Conservation (phyloP, 2,113 vertebrate species). For the Chauna torquata region DNA sequence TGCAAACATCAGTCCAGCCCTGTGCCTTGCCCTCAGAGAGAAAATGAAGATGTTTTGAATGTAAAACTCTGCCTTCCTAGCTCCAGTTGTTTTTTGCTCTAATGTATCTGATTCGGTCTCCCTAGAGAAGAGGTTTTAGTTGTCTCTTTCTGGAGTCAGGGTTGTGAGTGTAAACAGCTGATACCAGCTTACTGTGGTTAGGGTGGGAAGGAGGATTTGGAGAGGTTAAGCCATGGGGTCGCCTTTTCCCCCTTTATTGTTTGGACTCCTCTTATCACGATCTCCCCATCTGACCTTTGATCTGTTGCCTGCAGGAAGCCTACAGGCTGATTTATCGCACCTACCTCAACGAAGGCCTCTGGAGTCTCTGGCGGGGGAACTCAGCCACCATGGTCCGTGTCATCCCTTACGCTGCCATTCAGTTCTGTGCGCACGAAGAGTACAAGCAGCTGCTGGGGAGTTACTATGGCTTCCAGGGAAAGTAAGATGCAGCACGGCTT, state of each 20-base stretch:
- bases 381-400: conserved; percentile 98
- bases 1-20: background rate
- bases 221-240: background rate
- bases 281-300: background rate
- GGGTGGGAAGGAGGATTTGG: background rate
- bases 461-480: conserved; percentile 92
- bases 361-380: conserved; percentile 96
- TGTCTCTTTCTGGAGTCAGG: background rate
- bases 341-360: conserved; percentile 91
- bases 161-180: background rate
- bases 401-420: conserved; percentile 94
- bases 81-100: background rate
- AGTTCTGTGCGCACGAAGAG: conserved; percentile 96
- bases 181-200: background rate
- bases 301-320: conserved; percentile 82
- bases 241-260: background rate
- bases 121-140: background rate
- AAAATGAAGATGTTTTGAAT: background rate
- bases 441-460: conserved; percentile 90
- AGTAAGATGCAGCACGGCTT: conserved; percentile 75
- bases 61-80: background rate
- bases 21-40: background rate
- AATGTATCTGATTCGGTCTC: background rate
- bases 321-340: conserved; percentile 93
- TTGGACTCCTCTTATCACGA: background rate